These are phyloP conservation scores for Smittia aterrima DNA, from an alignment of 2,888 invertebrate genomes.

Conservation along the genomic window DNA sequence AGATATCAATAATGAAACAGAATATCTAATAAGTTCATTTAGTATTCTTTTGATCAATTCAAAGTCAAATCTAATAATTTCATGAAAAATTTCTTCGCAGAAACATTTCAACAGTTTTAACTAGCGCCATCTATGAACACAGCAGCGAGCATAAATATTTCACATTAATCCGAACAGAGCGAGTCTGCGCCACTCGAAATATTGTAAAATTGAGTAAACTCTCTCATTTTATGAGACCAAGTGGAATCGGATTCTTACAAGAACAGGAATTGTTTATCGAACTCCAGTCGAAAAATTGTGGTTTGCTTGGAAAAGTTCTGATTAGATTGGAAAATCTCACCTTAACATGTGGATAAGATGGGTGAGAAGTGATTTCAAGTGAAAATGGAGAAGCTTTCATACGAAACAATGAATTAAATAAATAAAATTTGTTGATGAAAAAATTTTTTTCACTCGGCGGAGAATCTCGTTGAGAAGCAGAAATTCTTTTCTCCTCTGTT, in stretches of 20 bases:
- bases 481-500: slow-evolving; percentile 19
- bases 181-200: neutral
- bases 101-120: neutral
- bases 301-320: slow-evolving; percentile 14
- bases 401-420: slow-evolving; percentile 19
- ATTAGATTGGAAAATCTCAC: neutral
- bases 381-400: neutral
- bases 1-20: too few relatives aligned
- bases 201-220: neutral
- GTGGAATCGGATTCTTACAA: slow-evolving; percentile 32
- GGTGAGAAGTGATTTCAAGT: slow-evolving; percentile 5
- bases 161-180: neutral
- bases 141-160: neutral
- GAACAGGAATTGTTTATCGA: slow-evolving; percentile 9
- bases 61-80: too few relatives aligned
- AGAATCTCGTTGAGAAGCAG: slow-evolving; percentile 9
- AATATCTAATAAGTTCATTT: too few relatives aligned
- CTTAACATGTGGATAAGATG: neutral
- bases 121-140: neutral
- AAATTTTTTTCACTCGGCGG: slow-evolving; percentile 24
- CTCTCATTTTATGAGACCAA: slow-evolving; percentile 35
- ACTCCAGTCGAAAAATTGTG: slow-evolving; percentile 24
- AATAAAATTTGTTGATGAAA: slow-evolving; percentile 37
- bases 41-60: too few relatives aligned
- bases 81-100: too few relatives aligned